These are phyloP conservation scores for Lepus americanus DNA, from an alignment of 2,113 vertebrate genomes.

Conservation along the genomic window DNA sequence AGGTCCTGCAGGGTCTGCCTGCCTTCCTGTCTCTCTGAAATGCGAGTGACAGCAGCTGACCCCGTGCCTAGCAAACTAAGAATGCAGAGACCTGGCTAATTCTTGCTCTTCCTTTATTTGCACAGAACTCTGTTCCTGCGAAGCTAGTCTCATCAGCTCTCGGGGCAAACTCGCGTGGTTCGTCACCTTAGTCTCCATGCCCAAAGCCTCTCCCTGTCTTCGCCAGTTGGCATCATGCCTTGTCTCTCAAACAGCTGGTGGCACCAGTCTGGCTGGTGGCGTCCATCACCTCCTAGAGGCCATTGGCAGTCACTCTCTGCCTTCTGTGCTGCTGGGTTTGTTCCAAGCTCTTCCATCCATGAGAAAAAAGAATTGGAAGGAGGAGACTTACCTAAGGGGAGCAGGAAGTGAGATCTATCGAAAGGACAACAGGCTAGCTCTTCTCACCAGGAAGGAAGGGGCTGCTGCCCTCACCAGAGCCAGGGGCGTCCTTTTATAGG, in stretches of 20 bases:
- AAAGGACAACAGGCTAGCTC: no score
- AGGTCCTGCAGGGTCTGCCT: neutral
- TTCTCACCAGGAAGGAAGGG: no score
- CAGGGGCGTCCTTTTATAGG: no score
- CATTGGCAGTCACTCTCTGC: neutral
- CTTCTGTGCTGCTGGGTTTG: no score
- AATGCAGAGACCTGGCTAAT: neutral
- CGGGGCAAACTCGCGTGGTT: neutral
- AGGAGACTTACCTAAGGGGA: no score
- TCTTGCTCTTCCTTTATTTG: conserved; percentile 4
- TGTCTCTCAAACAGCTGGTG: neutral
- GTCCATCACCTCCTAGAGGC: neutral
- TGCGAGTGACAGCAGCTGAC: neutral
- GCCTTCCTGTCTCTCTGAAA: neutral
- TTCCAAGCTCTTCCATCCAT: no score
- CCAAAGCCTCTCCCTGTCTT: neutral
- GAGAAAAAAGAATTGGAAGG: no score
- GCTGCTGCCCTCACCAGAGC: no score
- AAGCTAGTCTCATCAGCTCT: neutral
- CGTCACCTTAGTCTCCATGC: neutral
- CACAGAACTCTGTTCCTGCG: neutral
- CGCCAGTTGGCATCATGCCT: neutral
- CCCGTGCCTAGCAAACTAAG: neutral
- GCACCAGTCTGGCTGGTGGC: neutral
- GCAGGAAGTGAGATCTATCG: no score